Conservation (phyloP, 2,113 vertebrate species). For the Columba livia region DNA sequence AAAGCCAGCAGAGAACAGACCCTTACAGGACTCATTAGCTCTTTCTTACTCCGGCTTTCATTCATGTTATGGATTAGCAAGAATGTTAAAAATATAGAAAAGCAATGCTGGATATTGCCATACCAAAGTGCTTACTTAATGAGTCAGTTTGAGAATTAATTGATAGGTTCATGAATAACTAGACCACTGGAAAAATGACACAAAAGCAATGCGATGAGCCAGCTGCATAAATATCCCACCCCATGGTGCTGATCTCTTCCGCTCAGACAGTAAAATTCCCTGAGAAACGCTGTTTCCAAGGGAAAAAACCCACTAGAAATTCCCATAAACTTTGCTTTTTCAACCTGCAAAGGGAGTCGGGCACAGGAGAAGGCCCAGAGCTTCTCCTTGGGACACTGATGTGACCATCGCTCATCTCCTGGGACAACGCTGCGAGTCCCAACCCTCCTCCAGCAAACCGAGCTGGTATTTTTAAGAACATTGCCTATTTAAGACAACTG, state of each 20-base stretch:
- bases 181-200: background rate
- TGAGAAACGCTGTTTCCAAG: slow-evolving; percentile 8
- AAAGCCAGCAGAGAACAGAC: background rate
- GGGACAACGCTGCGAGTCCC: background rate
- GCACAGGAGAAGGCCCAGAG: accelerated
- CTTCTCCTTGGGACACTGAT: background rate
- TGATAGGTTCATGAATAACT: background rate
- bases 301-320: background rate
- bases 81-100: background rate
- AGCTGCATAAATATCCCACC: slow-evolving; percentile 20
- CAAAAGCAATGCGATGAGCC: background rate
- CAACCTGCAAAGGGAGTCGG: background rate
- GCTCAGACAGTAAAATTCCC: background rate
- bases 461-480: background rate
- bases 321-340: background rate
- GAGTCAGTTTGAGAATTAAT: background rate
- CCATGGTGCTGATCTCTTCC: background rate
- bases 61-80: background rate
- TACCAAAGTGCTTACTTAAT: background rate
- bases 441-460: background rate
- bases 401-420: background rate
- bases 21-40: background rate
- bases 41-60: background rate
- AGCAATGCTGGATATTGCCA: background rate
- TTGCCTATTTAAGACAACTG: background rate